Evolutionary conservation across 2,888 invertebrate species (phyloP).

Genomic region (Smittia aterrima): DNA sequence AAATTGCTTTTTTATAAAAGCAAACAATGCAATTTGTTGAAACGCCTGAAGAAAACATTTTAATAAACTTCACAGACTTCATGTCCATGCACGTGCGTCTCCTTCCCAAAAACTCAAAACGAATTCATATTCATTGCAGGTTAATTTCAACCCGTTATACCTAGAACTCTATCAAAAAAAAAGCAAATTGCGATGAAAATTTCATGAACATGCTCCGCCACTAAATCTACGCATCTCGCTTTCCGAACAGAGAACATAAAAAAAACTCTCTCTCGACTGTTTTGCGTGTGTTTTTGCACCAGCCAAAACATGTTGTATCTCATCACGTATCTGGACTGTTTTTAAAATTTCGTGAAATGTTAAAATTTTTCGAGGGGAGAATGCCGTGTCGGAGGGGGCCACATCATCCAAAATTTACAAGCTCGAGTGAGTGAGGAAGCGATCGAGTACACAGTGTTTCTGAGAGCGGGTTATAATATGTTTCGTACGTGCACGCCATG

Average conservation of each 20-base stretch:
- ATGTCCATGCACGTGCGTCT: background rate
- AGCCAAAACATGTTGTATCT: background rate
- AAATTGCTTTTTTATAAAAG: background rate
- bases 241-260: background rate
- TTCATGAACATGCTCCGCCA: background rate
- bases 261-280: background rate
- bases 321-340: background rate
- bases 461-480: background rate
- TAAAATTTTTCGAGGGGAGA: too few species aligned
- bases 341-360: background rate
- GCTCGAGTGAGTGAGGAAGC: background rate
- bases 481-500: background rate
- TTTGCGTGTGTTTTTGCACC: background rate
- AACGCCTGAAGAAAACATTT: background rate
- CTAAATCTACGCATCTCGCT: background rate
- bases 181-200: background rate
- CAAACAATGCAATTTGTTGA: background rate
- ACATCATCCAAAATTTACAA: conserved; percentile 21
- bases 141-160: background rate
- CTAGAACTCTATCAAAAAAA: background rate
- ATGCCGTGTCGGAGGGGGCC: background rate
- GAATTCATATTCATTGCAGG: background rate
- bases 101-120: background rate
- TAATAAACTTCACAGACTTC: background rate
- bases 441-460: background rate